A percentile compares a stretch with the other conserved stretches of the same genome.
phyloP scores from a whole-genome alignment of 2,797 vertebrate genomes.

The Nannoperca australis region DNA sequence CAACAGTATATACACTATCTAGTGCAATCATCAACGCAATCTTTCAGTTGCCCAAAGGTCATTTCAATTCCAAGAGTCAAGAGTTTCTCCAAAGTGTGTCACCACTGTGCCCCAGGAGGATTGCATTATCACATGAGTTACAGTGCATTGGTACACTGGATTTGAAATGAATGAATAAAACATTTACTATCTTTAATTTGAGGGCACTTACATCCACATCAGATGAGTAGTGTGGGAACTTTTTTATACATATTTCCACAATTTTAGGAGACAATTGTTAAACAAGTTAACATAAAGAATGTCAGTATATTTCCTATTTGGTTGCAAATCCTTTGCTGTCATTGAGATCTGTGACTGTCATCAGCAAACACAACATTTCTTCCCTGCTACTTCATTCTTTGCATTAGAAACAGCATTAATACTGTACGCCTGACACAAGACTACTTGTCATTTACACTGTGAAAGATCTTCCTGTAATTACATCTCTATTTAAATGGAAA shows the following conservation, averaged over 20 bases:
- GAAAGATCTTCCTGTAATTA: neutral
- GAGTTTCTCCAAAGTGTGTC: neutral
- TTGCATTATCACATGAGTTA: constrained; percentile 1
- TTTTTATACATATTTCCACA: too few species aligned
- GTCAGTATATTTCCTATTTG: neutral
- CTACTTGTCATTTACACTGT: neutral
- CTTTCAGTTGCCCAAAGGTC: neutral
- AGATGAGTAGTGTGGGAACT: neutral
- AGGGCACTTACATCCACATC: neutral
- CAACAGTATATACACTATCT: neutral
- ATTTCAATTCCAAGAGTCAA: neutral
- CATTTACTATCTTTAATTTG: neutral
- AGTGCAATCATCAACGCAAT: neutral
- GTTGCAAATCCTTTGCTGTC: neutral
- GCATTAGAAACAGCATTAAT: neutral
- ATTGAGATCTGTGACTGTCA: neutral
- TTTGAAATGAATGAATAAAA: neutral
- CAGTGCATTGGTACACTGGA: neutral
- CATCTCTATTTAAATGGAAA: neutral
- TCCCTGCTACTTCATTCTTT: neutral
- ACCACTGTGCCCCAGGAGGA: neutral
- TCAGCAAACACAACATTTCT: neutral
- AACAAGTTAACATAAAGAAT: neutral
- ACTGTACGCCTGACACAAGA: neutral
- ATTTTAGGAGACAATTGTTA: neutral